These are phyloP conservation scores for Tethya wilhelma DNA, from an alignment of 37 sponge, comb jelly and placozoan species.

Conservation along the genomic window DNA sequence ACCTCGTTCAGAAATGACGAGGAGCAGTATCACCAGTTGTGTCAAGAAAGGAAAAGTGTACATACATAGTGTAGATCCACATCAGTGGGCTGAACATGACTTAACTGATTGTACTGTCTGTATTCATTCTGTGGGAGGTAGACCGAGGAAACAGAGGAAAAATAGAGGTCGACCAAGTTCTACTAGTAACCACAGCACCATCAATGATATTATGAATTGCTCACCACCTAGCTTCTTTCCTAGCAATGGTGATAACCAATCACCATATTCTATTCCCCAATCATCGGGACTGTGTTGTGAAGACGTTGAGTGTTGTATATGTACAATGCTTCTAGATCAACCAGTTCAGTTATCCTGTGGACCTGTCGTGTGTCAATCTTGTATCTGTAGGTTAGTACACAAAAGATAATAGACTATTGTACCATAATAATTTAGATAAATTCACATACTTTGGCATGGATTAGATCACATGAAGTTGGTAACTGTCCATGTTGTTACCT, in stretches of 20 bases:
- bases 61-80: not conserved
- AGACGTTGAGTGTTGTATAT: not conserved
- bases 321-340: not conserved
- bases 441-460: not conserved
- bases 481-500: not conserved
- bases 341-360: not conserved
- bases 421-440: not conserved
- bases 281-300: not conserved
- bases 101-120: not conserved
- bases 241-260: not conserved
- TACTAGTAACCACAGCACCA: not conserved
- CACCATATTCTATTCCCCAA: not conserved
- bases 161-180: not conserved
- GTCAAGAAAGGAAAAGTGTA: not conserved
- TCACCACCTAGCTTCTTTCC: not conserved
- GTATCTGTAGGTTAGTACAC: not conserved
- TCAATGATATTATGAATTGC: not conserved
- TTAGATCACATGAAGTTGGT: not conserved
- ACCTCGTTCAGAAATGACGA: not conserved
- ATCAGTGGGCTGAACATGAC: not conserved
- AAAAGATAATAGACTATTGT: not conserved
- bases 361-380: not conserved
- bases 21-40: not conserved
- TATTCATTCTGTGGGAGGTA: not conserved
- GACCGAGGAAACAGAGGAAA: not conserved